A percentile compares a stretch with the other conserved stretches of the same genome.
Conservation (phyloP, 1,140 invertebrate genomes). For the Pogonomyrmex barbatus region DNA sequence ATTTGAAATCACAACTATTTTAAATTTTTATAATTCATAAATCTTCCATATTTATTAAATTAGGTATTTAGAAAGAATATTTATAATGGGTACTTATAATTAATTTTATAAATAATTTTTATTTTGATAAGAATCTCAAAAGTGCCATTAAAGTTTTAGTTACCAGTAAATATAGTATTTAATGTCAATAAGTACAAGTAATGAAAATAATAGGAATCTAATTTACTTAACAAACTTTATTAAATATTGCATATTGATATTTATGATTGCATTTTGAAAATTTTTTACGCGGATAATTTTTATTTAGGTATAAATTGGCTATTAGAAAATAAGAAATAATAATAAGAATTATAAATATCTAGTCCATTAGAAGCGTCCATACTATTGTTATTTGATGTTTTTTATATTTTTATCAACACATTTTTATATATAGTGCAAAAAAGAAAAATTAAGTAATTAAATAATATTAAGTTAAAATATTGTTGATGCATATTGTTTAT, state of each 20-base stretch:
- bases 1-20: not conserved
- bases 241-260: conserved; percentile 35
- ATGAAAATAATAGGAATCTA: not conserved
- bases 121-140: conserved; percentile 33
- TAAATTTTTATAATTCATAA: conserved; percentile 20
- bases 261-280: not conserved
- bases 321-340: not conserved
- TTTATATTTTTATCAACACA: not conserved
- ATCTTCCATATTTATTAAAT: conserved; percentile 8
- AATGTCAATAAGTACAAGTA: not conserved
- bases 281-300: not conserved
- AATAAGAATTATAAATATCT: not conserved
- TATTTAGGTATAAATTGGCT: not conserved
- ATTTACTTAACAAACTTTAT: not conserved
- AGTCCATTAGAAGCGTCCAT: not conserved
- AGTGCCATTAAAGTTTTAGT: conserved; percentile 12
- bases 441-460: not conserved
- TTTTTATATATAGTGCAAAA: not conserved
- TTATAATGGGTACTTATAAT: not conserved
- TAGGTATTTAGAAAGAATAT: not conserved
- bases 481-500: conserved; percentile 1
- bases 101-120: conserved; percentile 26
- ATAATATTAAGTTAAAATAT: conserved; percentile 18
- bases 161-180: conserved; percentile 14
- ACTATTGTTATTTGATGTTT: not conserved